phyloP scores from a whole-genome alignment of 2,888 invertebrate species.

The Agonum fuliginosum region DNA sequence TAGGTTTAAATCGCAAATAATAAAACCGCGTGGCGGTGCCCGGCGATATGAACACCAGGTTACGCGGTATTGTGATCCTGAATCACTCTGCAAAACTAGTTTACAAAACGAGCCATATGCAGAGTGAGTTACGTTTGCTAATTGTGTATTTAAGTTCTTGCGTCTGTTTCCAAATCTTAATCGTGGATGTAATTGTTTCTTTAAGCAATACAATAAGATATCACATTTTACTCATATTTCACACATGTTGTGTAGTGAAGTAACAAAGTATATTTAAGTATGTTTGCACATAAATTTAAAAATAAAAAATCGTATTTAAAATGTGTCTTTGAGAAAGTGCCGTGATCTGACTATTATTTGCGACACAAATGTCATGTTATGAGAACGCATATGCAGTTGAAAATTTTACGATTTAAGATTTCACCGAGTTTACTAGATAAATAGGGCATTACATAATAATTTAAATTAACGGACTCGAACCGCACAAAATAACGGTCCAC shows the following conservation, averaged over 20 bases:
- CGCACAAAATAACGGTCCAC: too few species aligned
- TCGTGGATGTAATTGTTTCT: slow-evolving; percentile 47
- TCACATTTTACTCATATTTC: slow-evolving; percentile 52
- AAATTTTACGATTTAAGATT: slow-evolving; percentile 54
- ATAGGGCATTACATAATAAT: background rate
- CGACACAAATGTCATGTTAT: slow-evolving; percentile 57
- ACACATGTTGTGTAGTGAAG: slow-evolving; percentile 56
- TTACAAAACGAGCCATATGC: slow-evolving; percentile 46
- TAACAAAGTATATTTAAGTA: slow-evolving; percentile 57
- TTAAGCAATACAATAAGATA: slow-evolving; percentile 53
- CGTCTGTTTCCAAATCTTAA: slow-evolving; percentile 47
- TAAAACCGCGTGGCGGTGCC: slow-evolving; percentile 45
- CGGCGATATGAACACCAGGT: slow-evolving; percentile 42
- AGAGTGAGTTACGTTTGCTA: slow-evolving; percentile 47
- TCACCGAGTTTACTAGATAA: background rate
- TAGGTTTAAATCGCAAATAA: slow-evolving; percentile 56
- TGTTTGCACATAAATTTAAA: slow-evolving; percentile 59
- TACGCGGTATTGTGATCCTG: slow-evolving; percentile 64
- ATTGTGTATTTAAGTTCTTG: slow-evolving; percentile 46
- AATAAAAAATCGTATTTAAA: slow-evolving; percentile 56
- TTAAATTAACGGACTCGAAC: too few species aligned
- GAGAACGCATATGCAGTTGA: slow-evolving; percentile 36
- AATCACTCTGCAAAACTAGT: slow-evolving; percentile 61
- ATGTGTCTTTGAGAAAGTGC: slow-evolving; percentile 60
- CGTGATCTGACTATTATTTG: slow-evolving; percentile 55